Evolutionary conservation across 2,888 invertebrate genomes (phyloP).

Genomic region (Baronia brevicornis): DNA sequence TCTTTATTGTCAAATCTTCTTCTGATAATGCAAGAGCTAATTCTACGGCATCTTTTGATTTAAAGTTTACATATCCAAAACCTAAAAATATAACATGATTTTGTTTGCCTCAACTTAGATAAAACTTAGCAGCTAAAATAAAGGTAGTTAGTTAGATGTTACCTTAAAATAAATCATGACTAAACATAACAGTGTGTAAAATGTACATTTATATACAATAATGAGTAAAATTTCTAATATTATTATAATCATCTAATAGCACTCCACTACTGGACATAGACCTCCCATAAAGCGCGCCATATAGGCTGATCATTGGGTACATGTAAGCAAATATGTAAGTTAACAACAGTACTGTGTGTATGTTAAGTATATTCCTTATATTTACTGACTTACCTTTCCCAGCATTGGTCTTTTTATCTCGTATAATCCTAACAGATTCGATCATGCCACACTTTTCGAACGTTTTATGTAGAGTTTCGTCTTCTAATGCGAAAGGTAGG

Average conservation of each 20-base stretch:
- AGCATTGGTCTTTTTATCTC: constrained; percentile 80
- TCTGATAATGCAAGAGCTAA: constrained; percentile 77
- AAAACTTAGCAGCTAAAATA: too few relatives aligned
- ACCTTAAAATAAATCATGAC: too few relatives aligned
- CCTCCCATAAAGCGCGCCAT: too few relatives aligned
- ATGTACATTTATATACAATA: background rate
- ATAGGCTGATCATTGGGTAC: too few relatives aligned
- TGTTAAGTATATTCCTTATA: constrained; percentile 3
- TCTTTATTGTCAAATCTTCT: constrained; percentile 75
- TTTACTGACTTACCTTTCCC: constrained; percentile 75
- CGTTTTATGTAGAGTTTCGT: constrained; percentile 79
- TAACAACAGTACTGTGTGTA: too few relatives aligned
- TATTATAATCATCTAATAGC: too few relatives aligned
- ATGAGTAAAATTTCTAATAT: too few relatives aligned
- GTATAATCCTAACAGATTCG: constrained; percentile 79
- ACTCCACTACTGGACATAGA: too few relatives aligned
- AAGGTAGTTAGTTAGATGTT: too few relatives aligned
- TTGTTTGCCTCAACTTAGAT: too few relatives aligned
- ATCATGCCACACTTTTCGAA: constrained; percentile 85
- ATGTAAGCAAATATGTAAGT: too few relatives aligned
- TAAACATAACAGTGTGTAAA: background rate
- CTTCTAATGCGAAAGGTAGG: constrained; percentile 80
- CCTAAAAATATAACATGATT: constrained; percentile 38
- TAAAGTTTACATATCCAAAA: constrained; percentile 86
- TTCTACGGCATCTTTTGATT: constrained; percentile 77